Base-by-base conservation (phyloP, 2,797 vertebrate genomes). In the Tokudaia tokunoshimensis region DNA sequence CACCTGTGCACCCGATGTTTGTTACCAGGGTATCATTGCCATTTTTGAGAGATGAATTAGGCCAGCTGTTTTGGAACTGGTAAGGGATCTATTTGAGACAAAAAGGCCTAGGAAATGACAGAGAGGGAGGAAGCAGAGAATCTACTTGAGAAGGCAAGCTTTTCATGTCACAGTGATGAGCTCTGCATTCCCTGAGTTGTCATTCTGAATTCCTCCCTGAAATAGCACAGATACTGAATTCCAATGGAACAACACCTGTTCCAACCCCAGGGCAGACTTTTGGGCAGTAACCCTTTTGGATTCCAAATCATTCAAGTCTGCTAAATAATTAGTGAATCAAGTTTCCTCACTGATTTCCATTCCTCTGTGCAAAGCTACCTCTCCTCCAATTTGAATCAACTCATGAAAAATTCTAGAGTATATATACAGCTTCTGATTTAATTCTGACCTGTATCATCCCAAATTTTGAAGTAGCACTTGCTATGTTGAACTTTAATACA, bases 241-340 rank as follows among this genome's bases (percentile, higher is more conserved):
- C 57, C 82, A 24, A 97, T 95, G 83, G 96, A 61, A 89, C 83
- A 97, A 94, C 89, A 97, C 89, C 97, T 97, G 86, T 94, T 97
- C 76, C 79, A 61, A 95, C 78, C 61, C 78, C 89, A 93, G 65
- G 91, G 78, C 61, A 96, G 76, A 59, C 57, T 96, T 94, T 90
- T 47, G 89, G 89, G 63, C 89, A 96, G 83, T 84, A 89, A 97
- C 97, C 83, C 92, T 97, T 75, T 87, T 76, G 67, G 95, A 95
- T 91, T 61, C 86, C 47, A 75, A 85, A 89, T 92, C 94, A 81
- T 82, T 97, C 55, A 87, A 75, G 74, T 94, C 91, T 96, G 96
- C 80, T 96, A 87, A 95, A 94, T 97, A 97, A 96, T 97, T 96
- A 96, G 93, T 89, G 85, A 96, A 88, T 95, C 84, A 88, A 67